Evolutionary conservation across 2,797 vertebrate species (phyloP).

Genomic region (Petrocephalus sullivani): DNA sequence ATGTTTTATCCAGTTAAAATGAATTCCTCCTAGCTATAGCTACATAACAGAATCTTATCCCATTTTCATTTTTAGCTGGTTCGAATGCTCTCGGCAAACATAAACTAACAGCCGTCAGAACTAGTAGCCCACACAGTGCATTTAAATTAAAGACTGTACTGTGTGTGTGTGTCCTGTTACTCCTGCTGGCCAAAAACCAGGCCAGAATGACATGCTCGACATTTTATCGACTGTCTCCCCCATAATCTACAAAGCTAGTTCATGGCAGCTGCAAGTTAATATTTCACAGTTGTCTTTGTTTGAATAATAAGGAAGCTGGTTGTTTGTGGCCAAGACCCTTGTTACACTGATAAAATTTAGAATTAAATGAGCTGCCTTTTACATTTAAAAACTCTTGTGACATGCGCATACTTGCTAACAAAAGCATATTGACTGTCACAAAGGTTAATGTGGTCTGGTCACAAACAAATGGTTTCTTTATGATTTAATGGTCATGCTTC

Average conservation of each 20-base stretch:
- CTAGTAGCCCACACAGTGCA: constrained; percentile 5
- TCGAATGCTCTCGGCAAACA: background rate
- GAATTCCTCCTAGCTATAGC: background rate
- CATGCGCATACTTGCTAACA: background rate
- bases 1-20: background rate
- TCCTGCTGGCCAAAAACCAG: constrained; percentile 29
- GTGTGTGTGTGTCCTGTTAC: background rate
- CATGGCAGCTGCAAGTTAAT: constrained; percentile 5
- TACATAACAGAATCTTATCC: background rate
- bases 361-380: background rate
- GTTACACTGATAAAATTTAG: background rate
- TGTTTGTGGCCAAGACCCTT: constrained; percentile 30
- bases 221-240: constrained; percentile 31
- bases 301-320: constrained; percentile 33
- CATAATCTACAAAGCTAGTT: constrained; percentile 27
- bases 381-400: background rate
- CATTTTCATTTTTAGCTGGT: background rate
- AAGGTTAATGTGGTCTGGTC: background rate
- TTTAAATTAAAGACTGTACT: constrained; percentile 40
- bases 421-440: background rate
- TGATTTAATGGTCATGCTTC: background rate
- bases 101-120: background rate
- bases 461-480: background rate
- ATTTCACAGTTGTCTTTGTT: constrained; percentile 31
- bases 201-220: constrained; percentile 30